phyloP scores from a whole-genome alignment of 2,888 invertebrate genomes.

The Apamea sordens region DNA sequence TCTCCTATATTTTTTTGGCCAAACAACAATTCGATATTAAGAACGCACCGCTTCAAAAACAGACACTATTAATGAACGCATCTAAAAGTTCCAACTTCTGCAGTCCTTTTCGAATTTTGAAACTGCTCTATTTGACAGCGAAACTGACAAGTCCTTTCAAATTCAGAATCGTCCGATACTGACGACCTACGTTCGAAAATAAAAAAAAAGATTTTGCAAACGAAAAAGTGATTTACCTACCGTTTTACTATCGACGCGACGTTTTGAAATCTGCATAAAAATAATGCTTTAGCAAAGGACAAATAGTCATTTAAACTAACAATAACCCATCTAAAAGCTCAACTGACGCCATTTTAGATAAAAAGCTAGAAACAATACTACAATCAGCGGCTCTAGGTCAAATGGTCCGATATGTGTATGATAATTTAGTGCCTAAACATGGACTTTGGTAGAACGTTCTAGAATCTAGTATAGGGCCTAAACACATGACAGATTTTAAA shows the following conservation, averaged over 20 bases:
- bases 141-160: background rate
- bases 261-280: background rate
- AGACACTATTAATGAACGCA: background rate
- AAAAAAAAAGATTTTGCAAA: background rate
- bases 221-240: no score
- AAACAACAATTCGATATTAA: background rate
- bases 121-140: background rate
- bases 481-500: constrained; percentile 27
- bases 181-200: background rate
- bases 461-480: constrained; percentile 39
- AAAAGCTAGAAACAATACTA: constrained; percentile 46
- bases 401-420: constrained; percentile 64
- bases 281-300: background rate
- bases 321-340: constrained; percentile 42
- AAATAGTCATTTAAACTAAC: constrained; percentile 1
- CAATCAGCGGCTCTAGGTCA: constrained; percentile 60
- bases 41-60: background rate
- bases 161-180: background rate
- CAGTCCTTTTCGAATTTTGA: background rate
- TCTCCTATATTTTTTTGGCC: no score
- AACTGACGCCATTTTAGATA: constrained; percentile 50
- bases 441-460: constrained; percentile 70
- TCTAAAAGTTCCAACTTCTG: background rate
- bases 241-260: no score
- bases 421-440: constrained; percentile 71